Evolutionary conservation across 2,113 vertebrate species (phyloP), one percentile per base, ranked within the genome.

Genomic region (Zingel zingel): DNA sequence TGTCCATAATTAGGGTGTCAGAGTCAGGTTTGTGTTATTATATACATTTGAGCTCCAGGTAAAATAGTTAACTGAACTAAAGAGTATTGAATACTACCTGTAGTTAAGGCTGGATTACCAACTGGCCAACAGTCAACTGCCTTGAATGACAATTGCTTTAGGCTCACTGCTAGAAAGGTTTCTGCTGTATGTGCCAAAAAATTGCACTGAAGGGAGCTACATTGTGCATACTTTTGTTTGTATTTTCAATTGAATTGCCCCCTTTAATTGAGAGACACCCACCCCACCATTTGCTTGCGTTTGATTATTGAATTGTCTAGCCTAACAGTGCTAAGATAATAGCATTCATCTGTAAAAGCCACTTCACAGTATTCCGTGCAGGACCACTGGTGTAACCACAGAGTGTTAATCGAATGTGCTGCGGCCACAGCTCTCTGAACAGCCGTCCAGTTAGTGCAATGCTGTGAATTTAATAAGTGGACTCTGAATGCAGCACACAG

Each of bases 401-500:
- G 13, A 39, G 78, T 58, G 30, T 54, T 62, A 47, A 58, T 74
- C n/a, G 12, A 6, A 71, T 15, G 14, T 50, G 50, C 18, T 11
- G 7, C 7, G 1, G 16, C 68, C 65, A 61, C 54, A 43, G 21
- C 23, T 58, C 62, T 77, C 13, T 74, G 30, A 74, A 30, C n/a
- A 50, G 27, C 4, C 3, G 0, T 73, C 36, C 48, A 69, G 27
- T 82, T 85, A 18, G 64, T 11, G 74, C 23, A 39, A 6, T 30
- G 57, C 56, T 77, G 76, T 81, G 73, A 83, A 82, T 78, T 5
- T 81, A 5, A 33, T 25, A 70, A 21, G 50, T 61, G 66, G 48
- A 56, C 59, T 74, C 75, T 73, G 70, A 86, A 90, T 83, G 72
- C 65, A n/a, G 61, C 87, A 81, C 71, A 61, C n/a, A 3, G 59